Conservation (phyloP, 2,113 vertebrate species). For the Vanacampus margaritifer region DNA sequence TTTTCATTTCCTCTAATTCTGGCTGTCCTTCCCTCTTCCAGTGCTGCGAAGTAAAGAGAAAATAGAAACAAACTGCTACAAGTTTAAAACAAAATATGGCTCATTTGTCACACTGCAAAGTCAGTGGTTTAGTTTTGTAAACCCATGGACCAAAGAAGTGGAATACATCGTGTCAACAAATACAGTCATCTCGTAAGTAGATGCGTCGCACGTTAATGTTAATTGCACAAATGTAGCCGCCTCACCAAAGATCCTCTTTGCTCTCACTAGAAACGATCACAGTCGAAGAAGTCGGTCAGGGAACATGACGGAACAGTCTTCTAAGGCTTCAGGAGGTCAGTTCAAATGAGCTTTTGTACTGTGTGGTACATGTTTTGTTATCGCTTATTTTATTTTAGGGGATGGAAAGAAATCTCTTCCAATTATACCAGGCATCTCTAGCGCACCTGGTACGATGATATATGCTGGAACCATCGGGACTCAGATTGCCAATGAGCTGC, state of each 20-base stretch:
- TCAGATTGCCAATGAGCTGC: constrained; percentile 84
- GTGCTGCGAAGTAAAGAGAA: constrained; percentile 88
- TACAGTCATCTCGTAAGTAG: constrained; percentile 87
- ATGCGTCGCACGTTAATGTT: not conserved
- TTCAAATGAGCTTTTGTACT: not conserved
- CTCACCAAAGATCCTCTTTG: not conserved
- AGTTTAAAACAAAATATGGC: constrained; percentile 87
- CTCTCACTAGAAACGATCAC: constrained; percentile 40
- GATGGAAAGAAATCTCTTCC: constrained; percentile 76
- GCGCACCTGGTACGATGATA: constrained; percentile 76
- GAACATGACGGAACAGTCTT: constrained; percentile 69
- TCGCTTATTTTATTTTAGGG: constrained; percentile 47
- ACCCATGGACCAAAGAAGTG: constrained; percentile 93
- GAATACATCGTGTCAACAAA: constrained; percentile 92
- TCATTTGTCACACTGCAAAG: constrained; percentile 86
- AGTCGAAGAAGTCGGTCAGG: constrained; percentile 62
- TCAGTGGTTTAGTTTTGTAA: constrained; percentile 93
- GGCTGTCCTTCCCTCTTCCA: constrained; percentile 52
- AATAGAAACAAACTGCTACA: constrained; percentile 86
- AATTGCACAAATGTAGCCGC: not conserved
- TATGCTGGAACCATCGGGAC: constrained; percentile 87
- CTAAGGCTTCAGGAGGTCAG: constrained; percentile 82
- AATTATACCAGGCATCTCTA: constrained; percentile 75
- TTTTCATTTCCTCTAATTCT: not conserved
- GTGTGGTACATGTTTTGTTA: not conserved